A percentile compares a stretch with the other conserved stretches of the same genome.
Conservation (phyloP, 2,797 vertebrate genomes). For the Eleutherodactylus coqui region DNA sequence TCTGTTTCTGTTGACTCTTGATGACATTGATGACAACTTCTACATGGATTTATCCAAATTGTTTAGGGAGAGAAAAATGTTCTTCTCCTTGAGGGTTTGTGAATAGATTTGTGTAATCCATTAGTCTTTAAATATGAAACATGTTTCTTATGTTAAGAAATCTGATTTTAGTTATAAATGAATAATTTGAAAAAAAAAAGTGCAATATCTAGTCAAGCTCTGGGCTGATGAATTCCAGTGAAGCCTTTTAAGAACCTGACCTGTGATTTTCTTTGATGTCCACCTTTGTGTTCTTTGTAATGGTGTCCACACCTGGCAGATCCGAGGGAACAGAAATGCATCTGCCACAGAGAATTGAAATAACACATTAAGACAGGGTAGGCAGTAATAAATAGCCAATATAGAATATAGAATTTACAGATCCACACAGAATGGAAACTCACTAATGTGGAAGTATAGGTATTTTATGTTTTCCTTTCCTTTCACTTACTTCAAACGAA, state of each 20-base stretch:
- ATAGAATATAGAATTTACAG: slow-evolving; percentile 55
- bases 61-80: not conserved
- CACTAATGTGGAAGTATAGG: slow-evolving; percentile 60
- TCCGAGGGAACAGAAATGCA: slow-evolving; percentile 65
- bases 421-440: slow-evolving; percentile 59
- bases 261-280: slow-evolving; percentile 66
- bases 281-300: slow-evolving; percentile 64
- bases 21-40: not conserved
- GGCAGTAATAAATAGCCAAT: slow-evolving; percentile 61
- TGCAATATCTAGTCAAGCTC: slow-evolving; percentile 53
- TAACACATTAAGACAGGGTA: slow-evolving; percentile 62
- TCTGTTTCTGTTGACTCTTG: not conserved
- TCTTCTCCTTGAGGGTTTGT: not conserved
- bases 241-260: slow-evolving; percentile 64
- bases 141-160: slow-evolving; percentile 1
- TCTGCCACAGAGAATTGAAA: slow-evolving; percentile 67
- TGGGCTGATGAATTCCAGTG: slow-evolving; percentile 63
- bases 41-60: slow-evolving; percentile 2
- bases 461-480: slow-evolving; percentile 63
- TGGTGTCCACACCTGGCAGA: slow-evolving; percentile 69
- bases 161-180: slow-evolving; percentile 35
- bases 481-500: slow-evolving; percentile 56
- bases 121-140: slow-evolving; percentile 29
- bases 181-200: slow-evolving; percentile 24
- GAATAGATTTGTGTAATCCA: not conserved